These are phyloP conservation scores for Epizoanthus fatuus DNA, from an alignment of 92 coral and sea anemone species.

Conservation along the genomic window DNA sequence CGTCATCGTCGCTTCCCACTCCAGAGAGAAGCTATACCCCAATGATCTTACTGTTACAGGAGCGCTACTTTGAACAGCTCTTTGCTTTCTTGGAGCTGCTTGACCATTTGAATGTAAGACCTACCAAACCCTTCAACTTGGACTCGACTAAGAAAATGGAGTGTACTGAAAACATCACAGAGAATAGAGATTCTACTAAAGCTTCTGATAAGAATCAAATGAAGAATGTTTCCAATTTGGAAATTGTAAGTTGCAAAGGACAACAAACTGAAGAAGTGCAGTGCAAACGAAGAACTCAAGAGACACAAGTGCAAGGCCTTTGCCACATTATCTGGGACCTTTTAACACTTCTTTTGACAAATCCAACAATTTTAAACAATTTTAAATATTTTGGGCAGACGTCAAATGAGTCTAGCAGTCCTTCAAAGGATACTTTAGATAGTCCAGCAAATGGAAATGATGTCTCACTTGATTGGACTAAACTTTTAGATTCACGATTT, in stretches of 20 bases:
- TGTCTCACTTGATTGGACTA: slow-evolving; percentile 76
- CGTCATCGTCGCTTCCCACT: slow-evolving; percentile 91
- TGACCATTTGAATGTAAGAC: slow-evolving; percentile 70
- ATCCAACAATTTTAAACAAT: slow-evolving; percentile 79
- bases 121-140: slow-evolving; percentile 15
- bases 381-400: slow-evolving; percentile 86
- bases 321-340: slow-evolving; percentile 96
- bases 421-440: slow-evolving; percentile 16
- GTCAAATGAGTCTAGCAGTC: slow-evolving; percentile 29
- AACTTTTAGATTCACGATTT: slow-evolving; percentile 82
- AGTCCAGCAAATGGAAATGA: background rate
- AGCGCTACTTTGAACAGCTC: slow-evolving; percentile 87
- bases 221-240: background rate
- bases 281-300: slow-evolving; percentile 16
- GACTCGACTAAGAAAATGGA: slow-evolving; percentile 6
- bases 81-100: slow-evolving; percentile 90
- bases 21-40: slow-evolving; percentile 93
- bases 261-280: slow-evolving; percentile 12
- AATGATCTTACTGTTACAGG: slow-evolving; percentile 89
- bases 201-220: background rate
- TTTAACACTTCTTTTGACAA: slow-evolving; percentile 90
- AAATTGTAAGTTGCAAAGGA: background rate
- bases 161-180: slow-evolving; percentile 3
- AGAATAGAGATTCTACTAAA: background rate
- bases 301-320: slow-evolving; percentile 79